These are phyloP conservation scores for Ormyrus nitidulus DNA, from an alignment of 2,888 invertebrate species.

Conservation along the genomic window DNA sequence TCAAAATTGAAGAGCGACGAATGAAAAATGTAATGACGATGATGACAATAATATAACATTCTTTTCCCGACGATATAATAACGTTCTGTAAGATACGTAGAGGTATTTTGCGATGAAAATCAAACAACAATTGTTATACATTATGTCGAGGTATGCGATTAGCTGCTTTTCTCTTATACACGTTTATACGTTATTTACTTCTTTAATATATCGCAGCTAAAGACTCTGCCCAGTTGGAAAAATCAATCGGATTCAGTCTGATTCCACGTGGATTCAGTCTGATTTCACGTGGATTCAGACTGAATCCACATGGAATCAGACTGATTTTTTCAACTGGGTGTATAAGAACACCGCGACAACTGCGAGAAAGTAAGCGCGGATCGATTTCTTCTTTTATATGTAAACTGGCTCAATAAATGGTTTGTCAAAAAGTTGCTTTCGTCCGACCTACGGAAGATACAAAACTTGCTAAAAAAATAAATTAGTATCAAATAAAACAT, in stretches of 20 bases:
- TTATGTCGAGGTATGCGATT: constrained; percentile 36
- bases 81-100: constrained; percentile 65
- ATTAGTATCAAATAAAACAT: too few species aligned
- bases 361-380: constrained; percentile 19
- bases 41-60: constrained; percentile 48
- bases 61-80: constrained; percentile 16
- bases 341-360: not conserved
- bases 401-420: constrained; percentile 5
- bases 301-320: too few species aligned
- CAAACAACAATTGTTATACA: constrained; percentile 30
- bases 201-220: too few species aligned
- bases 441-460: not conserved
- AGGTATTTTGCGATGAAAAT: constrained; percentile 59
- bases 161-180: constrained; percentile 2
- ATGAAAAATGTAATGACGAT: constrained; percentile 40
- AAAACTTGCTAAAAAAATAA: too few species aligned
- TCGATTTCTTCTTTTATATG: not conserved
- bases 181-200: too few species aligned
- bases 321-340: too few species aligned
- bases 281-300: too few species aligned
- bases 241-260: too few species aligned
- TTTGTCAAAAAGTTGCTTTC: constrained; percentile 26
- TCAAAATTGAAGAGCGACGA: constrained; percentile 65
- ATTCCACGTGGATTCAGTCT: too few species aligned
- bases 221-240: too few species aligned